Evolutionary conservation across 2,888 invertebrate genomes (phyloP).

Genomic region (Cactoblastis cactorum): DNA sequence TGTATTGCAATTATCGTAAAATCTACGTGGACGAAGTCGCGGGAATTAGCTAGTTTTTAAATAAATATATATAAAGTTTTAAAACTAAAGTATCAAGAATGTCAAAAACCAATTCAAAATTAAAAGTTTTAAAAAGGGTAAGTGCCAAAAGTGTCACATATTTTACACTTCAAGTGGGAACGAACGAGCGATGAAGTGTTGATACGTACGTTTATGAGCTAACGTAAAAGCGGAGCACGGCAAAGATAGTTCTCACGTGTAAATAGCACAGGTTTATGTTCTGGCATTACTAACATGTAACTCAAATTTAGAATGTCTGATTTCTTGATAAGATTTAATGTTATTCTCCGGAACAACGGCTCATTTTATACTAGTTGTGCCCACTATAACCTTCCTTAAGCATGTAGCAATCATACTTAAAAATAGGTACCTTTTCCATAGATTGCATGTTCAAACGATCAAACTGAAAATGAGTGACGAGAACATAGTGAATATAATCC

Average conservation of each 20-base stretch:
- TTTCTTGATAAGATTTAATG: conserved; percentile 1
- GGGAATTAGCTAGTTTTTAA: no score
- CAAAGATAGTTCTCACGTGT: conserved; percentile 15
- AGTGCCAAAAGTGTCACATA: conserved; percentile 4
- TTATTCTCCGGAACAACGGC: conserved; percentile 1
- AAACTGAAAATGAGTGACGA: no score
- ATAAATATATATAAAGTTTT: no score
- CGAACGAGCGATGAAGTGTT: neutral
- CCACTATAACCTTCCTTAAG: no score
- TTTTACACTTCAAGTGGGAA: conserved; percentile 6
- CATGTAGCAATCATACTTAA: no score
- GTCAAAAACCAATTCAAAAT: neutral
- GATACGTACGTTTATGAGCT: neutral
- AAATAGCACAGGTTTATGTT: conserved; percentile 7
- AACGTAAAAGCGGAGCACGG: conserved; percentile 1
- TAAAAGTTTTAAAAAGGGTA: neutral
- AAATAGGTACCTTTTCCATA: no score
- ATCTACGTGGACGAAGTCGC: no score
- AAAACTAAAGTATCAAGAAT: neutral
- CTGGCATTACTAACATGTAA: conserved; percentile 3
- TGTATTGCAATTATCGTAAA: no score
- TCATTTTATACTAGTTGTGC: no score
- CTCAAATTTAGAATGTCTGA: neutral
- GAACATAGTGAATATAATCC: no score
- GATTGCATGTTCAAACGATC: no score